Conservation (phyloP, 1,140 invertebrate species). For the Neocloeon triangulifer region DNA sequence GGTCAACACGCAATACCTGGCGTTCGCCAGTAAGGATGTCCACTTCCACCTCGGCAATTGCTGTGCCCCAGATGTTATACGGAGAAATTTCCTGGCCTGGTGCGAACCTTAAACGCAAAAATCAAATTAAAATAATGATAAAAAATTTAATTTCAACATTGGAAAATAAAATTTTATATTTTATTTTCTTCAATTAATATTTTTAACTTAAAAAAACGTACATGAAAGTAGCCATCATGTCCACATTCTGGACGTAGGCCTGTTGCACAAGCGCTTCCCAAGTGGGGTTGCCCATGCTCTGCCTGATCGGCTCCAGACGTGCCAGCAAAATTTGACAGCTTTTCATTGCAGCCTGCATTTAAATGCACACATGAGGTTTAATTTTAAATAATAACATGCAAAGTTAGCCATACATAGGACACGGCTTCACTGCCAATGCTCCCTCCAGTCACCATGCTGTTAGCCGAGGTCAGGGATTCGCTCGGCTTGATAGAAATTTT, state of each 20-base stretch:
- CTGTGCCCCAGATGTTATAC: slow-evolving; percentile 36
- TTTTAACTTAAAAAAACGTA: too few relatives aligned
- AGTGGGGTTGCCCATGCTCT: slow-evolving; percentile 27
- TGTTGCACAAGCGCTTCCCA: slow-evolving; percentile 39
- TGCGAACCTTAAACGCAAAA: slow-evolving; percentile 10
- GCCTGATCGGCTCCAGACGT: slow-evolving; percentile 34
- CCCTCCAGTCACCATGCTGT: slow-evolving; percentile 40
- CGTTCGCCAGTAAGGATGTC: slow-evolving; percentile 55
- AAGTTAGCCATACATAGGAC: slow-evolving; percentile 27
- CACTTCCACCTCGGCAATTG: slow-evolving; percentile 41
- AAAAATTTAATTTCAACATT: slow-evolving; percentile 4
- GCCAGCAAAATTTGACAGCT: slow-evolving; percentile 38
- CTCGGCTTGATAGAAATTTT: slow-evolving; percentile 42
- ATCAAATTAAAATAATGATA: too few relatives aligned
- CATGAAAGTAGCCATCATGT: slow-evolving; percentile 38
- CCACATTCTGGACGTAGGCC: slow-evolving; percentile 29
- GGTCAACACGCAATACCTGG: slow-evolving; percentile 60
- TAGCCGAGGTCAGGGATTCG: slow-evolving; percentile 33
- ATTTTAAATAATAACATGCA: too few relatives aligned
- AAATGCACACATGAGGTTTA: too few relatives aligned
- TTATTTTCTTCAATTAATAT: too few relatives aligned
- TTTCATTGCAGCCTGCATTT: slow-evolving; percentile 40
- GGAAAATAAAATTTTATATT: too few relatives aligned
- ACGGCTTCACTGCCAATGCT: slow-evolving; percentile 45
- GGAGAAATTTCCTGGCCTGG: slow-evolving; percentile 22